A percentile compares a stretch with the other conserved stretches of the same genome.
phyloP scores from a whole-genome alignment of 2,888 invertebrate species.

The Pogonocherus hispidulus region DNA sequence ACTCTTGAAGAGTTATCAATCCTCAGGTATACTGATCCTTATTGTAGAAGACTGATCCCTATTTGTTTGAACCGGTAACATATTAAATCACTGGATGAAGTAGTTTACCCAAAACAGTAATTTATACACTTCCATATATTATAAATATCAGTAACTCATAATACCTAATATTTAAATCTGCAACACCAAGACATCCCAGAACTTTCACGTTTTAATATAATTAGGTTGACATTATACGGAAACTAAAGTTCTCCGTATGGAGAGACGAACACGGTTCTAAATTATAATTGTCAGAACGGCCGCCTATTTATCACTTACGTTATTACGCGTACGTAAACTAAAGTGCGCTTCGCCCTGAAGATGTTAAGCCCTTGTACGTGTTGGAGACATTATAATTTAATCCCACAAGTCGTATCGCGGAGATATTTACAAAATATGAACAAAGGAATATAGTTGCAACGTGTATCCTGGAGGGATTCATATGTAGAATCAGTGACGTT shows the following conservation, averaged over 20 bases:
- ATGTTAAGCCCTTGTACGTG: constrained; percentile 9
- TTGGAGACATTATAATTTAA: constrained; percentile 10
- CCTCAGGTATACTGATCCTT: too few species aligned
- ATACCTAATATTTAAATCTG: too few species aligned
- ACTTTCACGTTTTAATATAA: constrained; percentile 7
- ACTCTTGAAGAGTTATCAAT: too few species aligned
- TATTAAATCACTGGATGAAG: too few species aligned
- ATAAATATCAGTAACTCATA: too few species aligned
- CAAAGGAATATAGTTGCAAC: background rate
- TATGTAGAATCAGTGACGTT: background rate
- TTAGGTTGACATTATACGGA: constrained; percentile 12
- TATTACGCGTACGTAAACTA: constrained; percentile 12
- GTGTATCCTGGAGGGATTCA: background rate
- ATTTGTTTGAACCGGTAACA: too few species aligned
- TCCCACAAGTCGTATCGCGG: background rate
- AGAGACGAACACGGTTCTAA: constrained; percentile 6
- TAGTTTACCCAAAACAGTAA: too few species aligned
- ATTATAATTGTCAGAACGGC: constrained; percentile 15
- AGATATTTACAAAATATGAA: background rate
- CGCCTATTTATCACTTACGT: constrained; percentile 11
- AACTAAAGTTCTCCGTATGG: constrained; percentile 4
- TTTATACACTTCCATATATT: too few species aligned
- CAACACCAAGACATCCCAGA: background rate
- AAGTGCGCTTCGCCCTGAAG: background rate
- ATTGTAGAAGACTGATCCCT: too few species aligned